Evolutionary conservation across 2,113 vertebrate species (phyloP).

Genomic region (Dipodomys stephensi): DNA sequence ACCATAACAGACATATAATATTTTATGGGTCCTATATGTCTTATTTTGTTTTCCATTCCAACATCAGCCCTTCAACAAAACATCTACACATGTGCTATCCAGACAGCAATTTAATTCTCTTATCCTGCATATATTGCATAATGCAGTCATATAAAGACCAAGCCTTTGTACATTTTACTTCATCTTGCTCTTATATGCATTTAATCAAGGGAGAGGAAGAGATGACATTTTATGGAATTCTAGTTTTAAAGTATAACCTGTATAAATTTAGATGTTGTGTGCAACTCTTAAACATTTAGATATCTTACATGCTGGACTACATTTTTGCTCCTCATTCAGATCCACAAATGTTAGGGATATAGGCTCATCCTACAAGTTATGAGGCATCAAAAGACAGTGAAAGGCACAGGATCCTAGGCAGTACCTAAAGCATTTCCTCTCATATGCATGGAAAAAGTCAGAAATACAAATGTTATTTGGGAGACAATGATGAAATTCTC

Average conservation of each 20-base stretch:
- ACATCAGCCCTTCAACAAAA: conserved; percentile 28
- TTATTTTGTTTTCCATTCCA: conserved; percentile 53
- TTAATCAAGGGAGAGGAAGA: conserved; percentile 26
- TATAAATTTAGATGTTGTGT: background rate
- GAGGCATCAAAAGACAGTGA: background rate
- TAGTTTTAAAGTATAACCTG: background rate
- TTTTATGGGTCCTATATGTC: background rate
- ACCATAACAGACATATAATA: background rate
- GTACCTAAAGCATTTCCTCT: background rate
- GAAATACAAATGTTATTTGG: conserved; percentile 19
- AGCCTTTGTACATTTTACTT: background rate
- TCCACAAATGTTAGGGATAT: too few relatives aligned
- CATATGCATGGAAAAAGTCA: background rate
- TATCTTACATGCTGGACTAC: background rate
- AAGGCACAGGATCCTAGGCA: background rate
- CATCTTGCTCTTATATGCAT: background rate
- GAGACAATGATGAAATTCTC: conserved; percentile 44
- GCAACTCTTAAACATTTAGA: conserved; percentile 9
- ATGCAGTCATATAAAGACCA: background rate
- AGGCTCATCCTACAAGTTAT: fast-evolving
- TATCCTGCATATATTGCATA: conserved; percentile 17
- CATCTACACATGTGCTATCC: conserved; percentile 7
- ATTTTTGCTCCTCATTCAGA: background rate
- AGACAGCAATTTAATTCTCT: conserved; percentile 37
- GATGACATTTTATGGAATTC: background rate